Base-by-base conservation (phyloP, 2,888 invertebrate species). In the Tenthredo mesomela region DNA sequence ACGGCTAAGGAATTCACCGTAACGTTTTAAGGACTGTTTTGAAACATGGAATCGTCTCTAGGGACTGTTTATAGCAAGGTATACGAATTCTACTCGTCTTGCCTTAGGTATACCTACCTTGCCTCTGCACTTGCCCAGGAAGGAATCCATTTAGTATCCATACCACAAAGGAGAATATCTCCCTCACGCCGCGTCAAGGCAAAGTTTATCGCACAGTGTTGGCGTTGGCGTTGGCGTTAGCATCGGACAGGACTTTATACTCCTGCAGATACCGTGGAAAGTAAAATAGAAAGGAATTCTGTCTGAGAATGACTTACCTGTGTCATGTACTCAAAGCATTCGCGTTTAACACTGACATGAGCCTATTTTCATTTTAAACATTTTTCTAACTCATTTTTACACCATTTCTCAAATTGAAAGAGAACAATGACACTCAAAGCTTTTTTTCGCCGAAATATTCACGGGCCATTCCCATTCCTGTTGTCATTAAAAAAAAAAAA, bases 141-240 rank as follows among this genome's bases (percentile, higher is more conserved):
- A 77, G 54, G 77, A 77, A 77, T 77, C 77, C 77, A 77, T 77
- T 77, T 77, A 54, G 77, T 77, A 29, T 50, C 77, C 33, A 18
- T 54, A 50, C 25, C 33, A 77, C 77, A 77, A 77, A 77, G 77
- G 50, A 9, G 15, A 77, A 77, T 77, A 54, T 54, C 54, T 77
- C 12, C 54, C 29, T 18, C 18, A 54, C 47, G n/a, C n/a, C n/a
- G n/a, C n/a, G 50, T 73, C 71, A 73, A 37, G 54, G 10, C 54
- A 54, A 50, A 29, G 77, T 77, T 77, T 54, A 77, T 77, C 77
- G 77, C 33, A 25, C 29, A 54, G 6, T 29, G 54, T 54, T 77
- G 67, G 67, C 12, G 33, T 73, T 71, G 29, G 29, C 29, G 29
- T 29, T 29, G 25, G n/a, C 25, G 10, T 73, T 71, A 12, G n/a